Evolutionary conservation across 2,113 vertebrate species (phyloP), one percentile per base, ranked within the genome.

Genomic region (Penelope pileata): DNA sequence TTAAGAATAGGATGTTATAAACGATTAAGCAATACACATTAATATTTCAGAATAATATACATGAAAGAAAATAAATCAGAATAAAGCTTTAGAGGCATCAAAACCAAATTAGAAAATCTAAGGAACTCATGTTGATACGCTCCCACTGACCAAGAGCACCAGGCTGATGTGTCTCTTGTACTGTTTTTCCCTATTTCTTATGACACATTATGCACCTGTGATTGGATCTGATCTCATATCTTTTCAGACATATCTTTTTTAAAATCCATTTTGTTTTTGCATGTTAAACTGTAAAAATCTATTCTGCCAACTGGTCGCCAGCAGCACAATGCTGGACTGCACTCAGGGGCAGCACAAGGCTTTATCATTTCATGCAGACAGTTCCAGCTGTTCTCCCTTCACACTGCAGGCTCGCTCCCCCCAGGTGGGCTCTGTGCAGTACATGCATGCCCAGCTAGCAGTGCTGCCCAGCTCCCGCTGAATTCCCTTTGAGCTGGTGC

Each of bases 21-120:
- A 90, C 87, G 90, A 67, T 83, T 70, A 85, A 79, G 42, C n/a
- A 93, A 94, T 92, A 83, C 36, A 59, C 26, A 77, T 88, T 74
- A 77, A 77, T 83, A 90, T 91, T 95, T 90, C 47, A 90, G 29
- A 38, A 80, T 54, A 92, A 82, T 38, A 79, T 12, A 74, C 1
- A 30, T 70, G 63, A 86, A 91, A 86, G 27, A 34, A 95, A 93
- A 86, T 59, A 79, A 58, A 92, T 84, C 30, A 70, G 83, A 91
- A 94, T 59, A 88, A 88, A 59, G 29, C 26, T 67, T 80, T 36
- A 63, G 13, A 36, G 30, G 38, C 58, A 82, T 38, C 59, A 82
- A 91, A 94, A 84, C 14, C 32, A 75, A 90, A 74, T 4, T 56
- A 78, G 60, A 88, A 93, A 83, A 90, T 68, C 47, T 22, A 73